These are phyloP conservation scores for Leucoma salicis DNA, from an alignment of 2,888 invertebrate species.

Conservation along the genomic window DNA sequence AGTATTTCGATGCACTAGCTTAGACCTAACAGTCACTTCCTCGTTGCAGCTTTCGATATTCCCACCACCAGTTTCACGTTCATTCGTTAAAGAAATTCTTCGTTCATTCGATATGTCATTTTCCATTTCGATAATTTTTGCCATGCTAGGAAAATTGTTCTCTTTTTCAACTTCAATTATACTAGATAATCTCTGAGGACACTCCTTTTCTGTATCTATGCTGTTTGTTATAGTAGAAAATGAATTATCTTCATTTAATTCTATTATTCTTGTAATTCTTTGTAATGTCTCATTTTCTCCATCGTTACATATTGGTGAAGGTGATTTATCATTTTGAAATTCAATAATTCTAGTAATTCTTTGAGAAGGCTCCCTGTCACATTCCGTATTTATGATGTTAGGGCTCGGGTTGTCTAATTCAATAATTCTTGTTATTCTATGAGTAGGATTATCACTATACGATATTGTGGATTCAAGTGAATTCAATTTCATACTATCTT, in stretches of 20 bases:
- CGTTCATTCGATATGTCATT: slow-evolving; percentile 77
- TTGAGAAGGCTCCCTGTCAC: slow-evolving; percentile 64
- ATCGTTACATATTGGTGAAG: slow-evolving; percentile 50
- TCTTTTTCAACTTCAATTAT: slow-evolving; percentile 70
- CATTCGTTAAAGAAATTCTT: slow-evolving; percentile 73
- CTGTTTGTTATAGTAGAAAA: slow-evolving; percentile 61
- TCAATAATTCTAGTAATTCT: slow-evolving; percentile 75
- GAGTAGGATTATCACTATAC: slow-evolving; percentile 53
- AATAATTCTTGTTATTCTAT: slow-evolving; percentile 74
- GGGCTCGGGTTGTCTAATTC: slow-evolving; percentile 66
- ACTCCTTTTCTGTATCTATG: slow-evolving; percentile 57
- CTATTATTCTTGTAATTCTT: slow-evolving; percentile 70
- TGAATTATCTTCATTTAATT: slow-evolving; percentile 68
- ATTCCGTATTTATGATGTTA: slow-evolving; percentile 46
- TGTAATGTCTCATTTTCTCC: slow-evolving; percentile 59
- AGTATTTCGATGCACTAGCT: slow-evolving; percentile 63
- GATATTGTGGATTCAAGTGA: slow-evolving; percentile 24
- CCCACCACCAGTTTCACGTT: slow-evolving; percentile 75
- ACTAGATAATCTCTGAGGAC: slow-evolving; percentile 60
- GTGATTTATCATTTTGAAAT: slow-evolving; percentile 59
- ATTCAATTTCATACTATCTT: slow-evolving; percentile 44
- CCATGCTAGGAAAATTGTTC: slow-evolving; percentile 70
- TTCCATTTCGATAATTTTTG: slow-evolving; percentile 79
- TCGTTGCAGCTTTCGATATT: slow-evolving; percentile 55
- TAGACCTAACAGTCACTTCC: slow-evolving; percentile 65